Evolutionary conservation across 2,888 invertebrate genomes (phyloP), one percentile per base, ranked within the genome.

Genomic region (Augiades crinisus): DNA sequence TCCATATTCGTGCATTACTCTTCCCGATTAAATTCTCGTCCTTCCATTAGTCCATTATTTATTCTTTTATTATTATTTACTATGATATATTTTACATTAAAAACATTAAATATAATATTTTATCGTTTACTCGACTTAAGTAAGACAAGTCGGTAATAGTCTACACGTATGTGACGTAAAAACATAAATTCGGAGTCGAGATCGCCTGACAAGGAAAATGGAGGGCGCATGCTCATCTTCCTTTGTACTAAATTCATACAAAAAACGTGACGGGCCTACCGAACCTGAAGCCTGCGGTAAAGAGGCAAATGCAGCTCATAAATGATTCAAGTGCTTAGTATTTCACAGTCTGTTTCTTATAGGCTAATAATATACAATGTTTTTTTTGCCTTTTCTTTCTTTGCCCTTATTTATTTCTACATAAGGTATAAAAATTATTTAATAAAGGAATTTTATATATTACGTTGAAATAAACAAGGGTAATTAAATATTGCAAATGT

Each of bases 211-310:
- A 70, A 72, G 68, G 66, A 67, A 73, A 75, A 73, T 66, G 61
- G 66, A 58, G 65, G 61, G 60, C 58, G 56, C 62, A 41, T 41
- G 62, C 66, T 65, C 66, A 60, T 60, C 67, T 68, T 68, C 63
- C 47, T 41, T 63, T 69, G 62, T 66, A 64, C 73, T 72, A 72
- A 78, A 79, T 78, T 76, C 75, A 78, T 76, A 76, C 66, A 75
- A 76, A 74, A 73, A 72, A 76, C 78, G 78, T 79, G 78, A 75
- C 71, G 52, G 19, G 74, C 60, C 41, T 77, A 58, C 68, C 46
- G 53, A 63, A 12, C 22, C 13, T 19, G 7, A 22, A 3, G 16
- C 14, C 31, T n/a, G 30, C 30, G 30, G 30, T 24, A 8, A 12
- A 19, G 19, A 31, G 40, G 14, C 44, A 33, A 44, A 17, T 33